Evolutionary conservation across 2,888 invertebrate genomes (phyloP).

Genomic region (Mactromeris polynyma): DNA sequence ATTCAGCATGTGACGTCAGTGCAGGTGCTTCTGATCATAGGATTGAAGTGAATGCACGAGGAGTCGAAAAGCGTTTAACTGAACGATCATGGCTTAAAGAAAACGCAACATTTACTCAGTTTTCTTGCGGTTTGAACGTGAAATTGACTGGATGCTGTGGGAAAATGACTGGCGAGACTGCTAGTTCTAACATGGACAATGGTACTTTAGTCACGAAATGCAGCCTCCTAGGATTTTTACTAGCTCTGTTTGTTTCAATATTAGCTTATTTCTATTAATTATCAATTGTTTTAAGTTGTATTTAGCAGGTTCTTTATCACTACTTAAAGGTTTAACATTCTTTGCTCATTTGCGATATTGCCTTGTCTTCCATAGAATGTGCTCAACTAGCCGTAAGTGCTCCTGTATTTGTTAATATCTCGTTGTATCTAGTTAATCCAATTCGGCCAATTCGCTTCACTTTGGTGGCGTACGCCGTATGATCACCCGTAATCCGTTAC

Average conservation of each 20-base stretch:
- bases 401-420: too few species aligned
- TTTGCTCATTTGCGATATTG: too few species aligned
- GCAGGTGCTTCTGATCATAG: constrained; percentile 10
- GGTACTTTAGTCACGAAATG: neutral
- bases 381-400: too few species aligned
- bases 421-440: too few species aligned
- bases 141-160: constrained; percentile 14
- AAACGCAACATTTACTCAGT: constrained; percentile 34
- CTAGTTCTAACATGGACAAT: neutral
- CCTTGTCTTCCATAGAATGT: too few species aligned
- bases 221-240: neutral
- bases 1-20: constrained; percentile 22
- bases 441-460: too few species aligned
- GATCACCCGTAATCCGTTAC: too few species aligned
- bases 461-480: too few species aligned
- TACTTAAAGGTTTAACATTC: neutral
- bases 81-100: constrained; percentile 30
- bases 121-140: constrained; percentile 24
- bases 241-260: neutral
- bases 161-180: neutral
- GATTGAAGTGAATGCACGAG: neutral
- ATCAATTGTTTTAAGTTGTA: neutral
- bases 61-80: neutral
- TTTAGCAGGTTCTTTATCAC: neutral
- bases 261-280: neutral